Evolutionary conservation across 1,140 invertebrate species (phyloP).

Genomic region (Papilio aristodemus): DNA sequence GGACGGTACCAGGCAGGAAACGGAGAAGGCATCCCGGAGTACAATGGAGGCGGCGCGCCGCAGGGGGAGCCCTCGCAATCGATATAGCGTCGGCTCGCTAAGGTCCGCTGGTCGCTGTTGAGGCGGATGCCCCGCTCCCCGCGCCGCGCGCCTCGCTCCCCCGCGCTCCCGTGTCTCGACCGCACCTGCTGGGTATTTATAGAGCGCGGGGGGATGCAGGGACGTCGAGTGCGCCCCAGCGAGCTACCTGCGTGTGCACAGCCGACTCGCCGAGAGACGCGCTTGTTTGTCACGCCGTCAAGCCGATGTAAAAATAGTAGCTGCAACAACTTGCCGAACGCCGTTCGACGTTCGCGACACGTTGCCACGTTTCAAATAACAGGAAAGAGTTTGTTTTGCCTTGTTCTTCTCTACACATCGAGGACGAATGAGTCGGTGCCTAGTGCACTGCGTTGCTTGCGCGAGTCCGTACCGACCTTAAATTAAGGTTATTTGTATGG

Average conservation of each 20-base stretch:
- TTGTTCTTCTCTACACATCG: constrained; percentile 8
- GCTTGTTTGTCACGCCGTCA: constrained; percentile 65
- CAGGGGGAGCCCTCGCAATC: constrained; percentile 79
- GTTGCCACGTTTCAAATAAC: constrained; percentile 30
- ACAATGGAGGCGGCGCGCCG: constrained; percentile 74
- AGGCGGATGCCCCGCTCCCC: constrained; percentile 71
- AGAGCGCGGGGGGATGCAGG: constrained; percentile 71
- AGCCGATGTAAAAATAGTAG: constrained; percentile 65
- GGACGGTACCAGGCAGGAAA: constrained; percentile 64
- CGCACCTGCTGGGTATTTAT: constrained; percentile 79
- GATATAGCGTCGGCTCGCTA: constrained; percentile 74
- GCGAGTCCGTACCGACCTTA: neutral
- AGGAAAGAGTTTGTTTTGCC: constrained; percentile 32
- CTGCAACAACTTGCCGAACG: constrained; percentile 39
- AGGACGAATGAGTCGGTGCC: constrained; percentile 10
- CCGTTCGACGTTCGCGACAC: constrained; percentile 25
- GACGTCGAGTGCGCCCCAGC: constrained; percentile 63
- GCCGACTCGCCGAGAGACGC: constrained; percentile 47
- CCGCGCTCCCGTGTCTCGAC: constrained; percentile 46
- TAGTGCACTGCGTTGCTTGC: neutral
- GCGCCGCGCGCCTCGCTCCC: constrained; percentile 51
- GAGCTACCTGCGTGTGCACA: constrained; percentile 48
- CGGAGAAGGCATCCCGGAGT: constrained; percentile 74
- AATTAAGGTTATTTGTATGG: constrained; percentile 12
- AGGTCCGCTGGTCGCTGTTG: constrained; percentile 78